Evolutionary conservation across 2,888 invertebrate species (phyloP).

Genomic region (Yponomeuta sedellus): DNA sequence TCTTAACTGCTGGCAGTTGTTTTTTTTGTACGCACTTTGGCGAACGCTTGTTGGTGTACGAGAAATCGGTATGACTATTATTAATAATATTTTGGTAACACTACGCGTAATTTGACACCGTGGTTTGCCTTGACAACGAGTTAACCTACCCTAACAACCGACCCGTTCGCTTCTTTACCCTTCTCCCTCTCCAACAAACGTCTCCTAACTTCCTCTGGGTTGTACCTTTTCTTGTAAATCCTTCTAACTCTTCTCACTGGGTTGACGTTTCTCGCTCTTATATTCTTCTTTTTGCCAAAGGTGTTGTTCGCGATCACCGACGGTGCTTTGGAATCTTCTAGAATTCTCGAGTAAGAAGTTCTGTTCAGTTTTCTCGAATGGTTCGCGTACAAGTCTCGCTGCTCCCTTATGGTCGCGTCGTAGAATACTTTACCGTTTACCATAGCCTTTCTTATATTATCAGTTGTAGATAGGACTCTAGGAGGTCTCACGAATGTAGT

Average conservation of each 20-base stretch:
- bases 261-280: constrained; percentile 51
- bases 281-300: constrained; percentile 47
- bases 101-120: too few species aligned
- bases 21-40: too few species aligned
- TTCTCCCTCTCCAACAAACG: constrained; percentile 64
- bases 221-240: constrained; percentile 64
- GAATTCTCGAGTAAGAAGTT: constrained; percentile 22
- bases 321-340: constrained; percentile 41
- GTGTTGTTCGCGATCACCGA: constrained; percentile 38
- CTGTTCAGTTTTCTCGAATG: constrained; percentile 30
- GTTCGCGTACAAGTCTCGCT: constrained; percentile 46
- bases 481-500: constrained; percentile 64
- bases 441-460: constrained; percentile 61
- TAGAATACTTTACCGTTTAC: constrained; percentile 69
- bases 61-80: too few species aligned
- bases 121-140: background rate
- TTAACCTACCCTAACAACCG: constrained; percentile 11
- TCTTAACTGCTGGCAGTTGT: too few species aligned
- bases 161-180: constrained; percentile 35
- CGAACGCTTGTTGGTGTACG: too few species aligned
- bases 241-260: constrained; percentile 64
- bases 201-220: constrained; percentile 70
- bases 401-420: constrained; percentile 62
- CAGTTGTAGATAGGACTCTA: constrained; percentile 57
- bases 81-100: too few species aligned